phyloP scores from a whole-genome alignment of 2,113 vertebrate species.

The Tragelaphus scriptus region DNA sequence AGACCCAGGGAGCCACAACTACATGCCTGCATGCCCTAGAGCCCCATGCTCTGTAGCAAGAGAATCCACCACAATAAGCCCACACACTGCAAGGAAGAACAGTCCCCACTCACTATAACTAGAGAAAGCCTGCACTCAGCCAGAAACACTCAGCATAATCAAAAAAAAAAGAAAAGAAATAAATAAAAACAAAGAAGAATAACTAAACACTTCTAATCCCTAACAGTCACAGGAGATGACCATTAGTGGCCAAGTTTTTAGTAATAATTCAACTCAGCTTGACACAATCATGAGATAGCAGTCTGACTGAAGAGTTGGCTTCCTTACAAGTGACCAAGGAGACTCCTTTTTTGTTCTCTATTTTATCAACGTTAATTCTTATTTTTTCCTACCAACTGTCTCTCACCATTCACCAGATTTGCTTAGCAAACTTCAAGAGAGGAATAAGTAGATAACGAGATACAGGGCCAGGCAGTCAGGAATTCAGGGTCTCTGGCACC shows the following conservation, averaged over 20 bases:
- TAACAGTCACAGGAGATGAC: constrained; percentile 11
- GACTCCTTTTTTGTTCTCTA: not conserved
- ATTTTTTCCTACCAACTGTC: not conserved
- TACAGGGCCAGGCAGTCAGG: not conserved
- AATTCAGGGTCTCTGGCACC: not conserved
- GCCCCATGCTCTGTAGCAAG: not conserved
- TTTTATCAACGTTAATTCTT: not conserved
- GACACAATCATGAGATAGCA: not conserved
- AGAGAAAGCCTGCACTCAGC: not conserved
- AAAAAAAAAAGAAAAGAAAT: not conserved
- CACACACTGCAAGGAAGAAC: not conserved
- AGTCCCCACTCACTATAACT: not conserved
- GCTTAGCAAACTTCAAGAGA: not conserved
- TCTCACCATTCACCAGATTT: not conserved
- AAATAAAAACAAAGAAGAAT: not conserved
- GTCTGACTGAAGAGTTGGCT: not conserved
- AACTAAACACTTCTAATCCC: not conserved
- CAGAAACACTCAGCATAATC: not conserved
- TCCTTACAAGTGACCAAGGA: not conserved
- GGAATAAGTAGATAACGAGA: not conserved
- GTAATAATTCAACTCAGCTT: not conserved
- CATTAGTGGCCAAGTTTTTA: not conserved
- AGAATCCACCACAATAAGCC: not conserved
- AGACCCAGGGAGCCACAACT: not conserved
- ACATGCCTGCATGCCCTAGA: not conserved